Percentiles rank a stretch among this genome's conserved stretches.
phyloP scores from a whole-genome alignment of 2,113 vertebrate species.

The Prinia subflava region DNA sequence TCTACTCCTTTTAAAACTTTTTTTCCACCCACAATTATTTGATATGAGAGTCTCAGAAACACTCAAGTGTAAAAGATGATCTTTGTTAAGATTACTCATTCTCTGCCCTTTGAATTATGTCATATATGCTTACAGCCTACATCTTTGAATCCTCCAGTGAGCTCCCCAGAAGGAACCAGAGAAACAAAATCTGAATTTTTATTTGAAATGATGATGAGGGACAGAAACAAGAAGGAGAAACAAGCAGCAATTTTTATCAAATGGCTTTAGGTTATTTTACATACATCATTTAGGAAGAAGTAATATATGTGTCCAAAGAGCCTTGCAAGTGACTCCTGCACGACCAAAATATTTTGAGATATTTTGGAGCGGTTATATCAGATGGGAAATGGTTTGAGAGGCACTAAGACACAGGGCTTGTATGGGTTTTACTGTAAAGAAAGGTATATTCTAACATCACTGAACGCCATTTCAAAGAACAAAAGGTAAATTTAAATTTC shows the following conservation, averaged over 20 bases:
- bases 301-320: background rate
- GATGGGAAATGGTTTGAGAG: background rate
- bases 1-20: background rate
- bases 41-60: background rate
- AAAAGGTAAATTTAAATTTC: conserved; percentile 3
- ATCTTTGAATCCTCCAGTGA: background rate
- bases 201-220: background rate
- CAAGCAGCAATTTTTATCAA: background rate
- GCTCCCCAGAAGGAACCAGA: background rate
- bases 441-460: background rate
- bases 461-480: conserved; percentile 7
- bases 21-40: background rate
- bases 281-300: background rate
- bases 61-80: background rate
- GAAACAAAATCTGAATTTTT: background rate
- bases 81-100: background rate
- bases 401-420: background rate
- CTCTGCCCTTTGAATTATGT: background rate
- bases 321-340: background rate
- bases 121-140: background rate
- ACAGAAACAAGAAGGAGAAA: background rate
- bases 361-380: background rate
- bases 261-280: background rate
- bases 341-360: background rate
- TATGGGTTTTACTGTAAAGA: background rate